A percentile compares a stretch with the other conserved stretches of the same genome.
Conservation (phyloP, 30 jellyfish, hydroid and myxozoan species). For the Rhopilema esculentum region DNA sequence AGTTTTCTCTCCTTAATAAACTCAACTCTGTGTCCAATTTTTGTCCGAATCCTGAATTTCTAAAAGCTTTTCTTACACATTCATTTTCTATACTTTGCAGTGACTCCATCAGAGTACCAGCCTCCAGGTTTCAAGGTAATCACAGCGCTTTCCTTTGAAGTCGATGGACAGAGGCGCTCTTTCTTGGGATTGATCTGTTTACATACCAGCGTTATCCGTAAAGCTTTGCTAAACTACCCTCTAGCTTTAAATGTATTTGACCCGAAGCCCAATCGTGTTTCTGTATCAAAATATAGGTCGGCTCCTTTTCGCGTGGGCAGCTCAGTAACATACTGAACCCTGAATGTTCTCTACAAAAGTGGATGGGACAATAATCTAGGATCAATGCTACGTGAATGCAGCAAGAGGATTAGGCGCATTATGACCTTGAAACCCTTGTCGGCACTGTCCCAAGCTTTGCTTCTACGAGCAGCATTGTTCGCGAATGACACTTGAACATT, state of each 20-base stretch:
- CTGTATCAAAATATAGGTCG: neutral
- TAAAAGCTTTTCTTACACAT: neutral
- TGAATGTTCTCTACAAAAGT: neutral
- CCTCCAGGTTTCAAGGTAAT: conserved; percentile 96
- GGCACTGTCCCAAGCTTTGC: neutral
- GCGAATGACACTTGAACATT: neutral
- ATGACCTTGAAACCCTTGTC: neutral
- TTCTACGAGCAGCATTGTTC: neutral
- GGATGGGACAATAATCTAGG: neutral
- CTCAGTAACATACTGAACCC: neutral
- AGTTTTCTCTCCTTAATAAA: no score
- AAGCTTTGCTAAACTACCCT: neutral
- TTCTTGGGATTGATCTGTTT: neutral
- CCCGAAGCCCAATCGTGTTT: neutral
- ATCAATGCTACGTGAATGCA: neutral
- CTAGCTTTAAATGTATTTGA: neutral
- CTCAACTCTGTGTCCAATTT: neutral
- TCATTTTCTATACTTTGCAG: conserved; percentile 21
- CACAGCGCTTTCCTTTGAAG: neutral
- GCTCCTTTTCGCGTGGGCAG: neutral
- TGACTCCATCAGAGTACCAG: conserved; percentile 88
- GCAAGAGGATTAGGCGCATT: neutral
- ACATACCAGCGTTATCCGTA: neutral
- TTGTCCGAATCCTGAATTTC: no score
- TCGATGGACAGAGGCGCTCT: neutral